A percentile compares a stretch with the other conserved stretches of the same genome.
Conservation (phyloP, 2,113 vertebrate species). For the Chaetorhynchus papuensis region DNA sequence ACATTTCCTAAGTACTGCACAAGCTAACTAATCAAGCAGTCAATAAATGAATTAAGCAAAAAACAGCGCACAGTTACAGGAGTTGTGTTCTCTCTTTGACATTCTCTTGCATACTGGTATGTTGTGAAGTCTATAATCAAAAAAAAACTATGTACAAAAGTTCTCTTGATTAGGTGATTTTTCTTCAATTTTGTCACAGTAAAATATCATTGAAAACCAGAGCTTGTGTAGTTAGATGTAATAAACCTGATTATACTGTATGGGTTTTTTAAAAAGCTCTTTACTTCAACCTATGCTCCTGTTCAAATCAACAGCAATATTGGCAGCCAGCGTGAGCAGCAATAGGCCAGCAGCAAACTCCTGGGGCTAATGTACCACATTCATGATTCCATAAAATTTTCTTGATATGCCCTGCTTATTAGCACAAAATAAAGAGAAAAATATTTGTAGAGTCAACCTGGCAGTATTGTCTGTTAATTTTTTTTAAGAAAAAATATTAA, state of each 20-base stretch:
- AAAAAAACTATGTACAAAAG: not conserved
- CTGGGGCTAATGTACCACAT: not conserved
- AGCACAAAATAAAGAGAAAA: not conserved
- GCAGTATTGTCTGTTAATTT: not conserved
- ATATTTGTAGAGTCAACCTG: not conserved
- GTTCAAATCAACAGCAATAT: not conserved
- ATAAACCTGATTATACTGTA: not conserved
- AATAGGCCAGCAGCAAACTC: not conserved
- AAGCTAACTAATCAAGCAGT: not conserved
- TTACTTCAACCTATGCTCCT: not conserved
- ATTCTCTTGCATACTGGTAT: not conserved
- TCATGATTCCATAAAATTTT: not conserved
- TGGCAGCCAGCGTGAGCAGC: not conserved
- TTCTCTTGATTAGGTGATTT: not conserved
- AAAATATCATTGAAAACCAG: not conserved
- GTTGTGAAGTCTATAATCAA: not conserved
- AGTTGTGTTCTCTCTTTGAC: not conserved
- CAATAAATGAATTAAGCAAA: conserved; percentile 33
- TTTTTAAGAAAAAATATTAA: not conserved
- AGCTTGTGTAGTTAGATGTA: not conserved
- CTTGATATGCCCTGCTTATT: not conserved
- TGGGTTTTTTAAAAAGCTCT: not conserved
- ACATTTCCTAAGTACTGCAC: not conserved
- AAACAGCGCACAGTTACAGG: not conserved
- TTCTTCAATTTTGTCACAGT: not conserved